A percentile compares a stretch with the other conserved stretches of the same genome.
Conservation (phyloP, 2,797 vertebrate genomes). For the Tenualosa ilisha region DNA sequence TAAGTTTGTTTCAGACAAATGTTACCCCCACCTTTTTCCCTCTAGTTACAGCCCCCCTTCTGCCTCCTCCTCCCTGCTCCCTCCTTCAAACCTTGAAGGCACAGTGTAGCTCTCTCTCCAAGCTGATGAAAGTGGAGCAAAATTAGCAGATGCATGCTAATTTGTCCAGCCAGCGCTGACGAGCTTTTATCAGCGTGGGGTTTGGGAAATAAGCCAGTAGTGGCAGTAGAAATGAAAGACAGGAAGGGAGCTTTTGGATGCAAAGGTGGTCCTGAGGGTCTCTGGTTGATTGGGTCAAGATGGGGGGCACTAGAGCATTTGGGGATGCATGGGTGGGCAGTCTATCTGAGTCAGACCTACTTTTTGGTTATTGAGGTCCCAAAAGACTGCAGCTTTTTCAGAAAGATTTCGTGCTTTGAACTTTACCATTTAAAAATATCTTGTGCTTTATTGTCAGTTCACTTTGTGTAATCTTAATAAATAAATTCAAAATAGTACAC, state of each 20-base stretch:
- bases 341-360: not conserved
- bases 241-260: not conserved
- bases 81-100: constrained; percentile 45
- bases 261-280: not conserved
- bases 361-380: not conserved
- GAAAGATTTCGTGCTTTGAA: not conserved
- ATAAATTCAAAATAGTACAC: not conserved
- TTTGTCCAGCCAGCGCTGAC: constrained; percentile 61
- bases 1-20: constrained; percentile 68
- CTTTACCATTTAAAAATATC: not conserved
- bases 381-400: not conserved
- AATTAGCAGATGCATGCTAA: constrained; percentile 65
- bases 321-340: not conserved
- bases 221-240: not conserved
- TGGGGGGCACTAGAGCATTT: not conserved
- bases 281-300: not conserved
- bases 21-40: constrained; percentile 35
- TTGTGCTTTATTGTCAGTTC: not conserved
- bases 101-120: constrained; percentile 35
- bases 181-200: constrained; percentile 64
- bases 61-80: constrained; percentile 37
- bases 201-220: constrained; percentile 42
- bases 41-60: not conserved
- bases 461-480: not conserved
- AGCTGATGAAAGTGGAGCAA: constrained; percentile 65